Conservation (phyloP, 2,113 vertebrate genomes). For the Laticauda colubrina region DNA sequence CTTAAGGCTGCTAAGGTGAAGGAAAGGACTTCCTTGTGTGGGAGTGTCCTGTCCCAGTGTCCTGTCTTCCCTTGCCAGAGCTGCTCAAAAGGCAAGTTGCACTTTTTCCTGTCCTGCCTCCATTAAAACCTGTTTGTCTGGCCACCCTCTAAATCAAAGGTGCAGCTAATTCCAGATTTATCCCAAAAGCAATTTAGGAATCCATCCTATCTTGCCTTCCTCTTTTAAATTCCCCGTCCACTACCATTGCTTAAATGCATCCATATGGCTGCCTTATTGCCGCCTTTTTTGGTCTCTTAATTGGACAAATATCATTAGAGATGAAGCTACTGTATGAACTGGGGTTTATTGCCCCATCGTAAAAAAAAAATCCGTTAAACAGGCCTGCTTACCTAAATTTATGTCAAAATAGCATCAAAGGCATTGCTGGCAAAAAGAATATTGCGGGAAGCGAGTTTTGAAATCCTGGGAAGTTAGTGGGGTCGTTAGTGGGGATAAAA, state of each 20-base stretch:
- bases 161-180: conserved; percentile 21
- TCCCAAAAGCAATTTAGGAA: background rate
- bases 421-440: background rate
- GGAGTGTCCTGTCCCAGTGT: no score
- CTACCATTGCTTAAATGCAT: conserved; percentile 19
- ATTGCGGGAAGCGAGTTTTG: conserved; percentile 1
- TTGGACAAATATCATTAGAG: conserved; percentile 38
- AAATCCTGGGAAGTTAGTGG: background rate
- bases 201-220: background rate
- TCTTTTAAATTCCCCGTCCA: conserved; percentile 3
- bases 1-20: background rate
- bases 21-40: background rate
- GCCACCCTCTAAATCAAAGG: conserved; percentile 15
- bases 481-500: background rate
- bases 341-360: conserved; percentile 18
- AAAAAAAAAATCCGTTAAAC: conserved; percentile 16
- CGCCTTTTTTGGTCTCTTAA: conserved; percentile 18
- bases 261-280: conserved; percentile 23
- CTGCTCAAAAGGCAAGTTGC: background rate
- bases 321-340: conserved; percentile 32
- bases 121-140: conserved; percentile 8
- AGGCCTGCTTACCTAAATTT: conserved; percentile 21
- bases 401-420: conserved; percentile 17
- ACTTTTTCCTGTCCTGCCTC: background rate
- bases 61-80: background rate